A percentile compares a stretch with the other conserved stretches of the same genome.
These are phyloP conservation scores for Periparus ater DNA, from an alignment of 2,797 vertebrate species.

Conservation along the genomic window DNA sequence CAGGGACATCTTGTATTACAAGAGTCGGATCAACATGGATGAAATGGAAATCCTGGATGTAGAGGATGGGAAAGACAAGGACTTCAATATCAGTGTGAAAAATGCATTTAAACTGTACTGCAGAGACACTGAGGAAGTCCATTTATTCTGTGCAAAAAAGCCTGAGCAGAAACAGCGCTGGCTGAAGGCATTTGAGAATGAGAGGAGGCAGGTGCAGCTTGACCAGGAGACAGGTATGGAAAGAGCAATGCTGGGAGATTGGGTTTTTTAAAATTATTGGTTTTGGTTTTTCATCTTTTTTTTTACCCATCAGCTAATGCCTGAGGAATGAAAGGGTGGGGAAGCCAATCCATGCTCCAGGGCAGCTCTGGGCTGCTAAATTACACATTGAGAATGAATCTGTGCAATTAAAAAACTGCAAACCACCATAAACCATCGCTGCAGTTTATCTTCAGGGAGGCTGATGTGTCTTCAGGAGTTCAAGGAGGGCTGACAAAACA, in stretches of 20 bases:
- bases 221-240: slow-evolving; percentile 89
- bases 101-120: slow-evolving; percentile 89
- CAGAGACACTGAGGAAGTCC: slow-evolving; percentile 78
- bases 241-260: neutral
- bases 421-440: neutral
- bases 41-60: slow-evolving; percentile 88
- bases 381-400: neutral
- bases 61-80: slow-evolving; percentile 92
- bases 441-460: neutral
- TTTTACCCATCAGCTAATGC: neutral
- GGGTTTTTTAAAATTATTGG: accelerated
- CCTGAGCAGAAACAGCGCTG: slow-evolving; percentile 93
- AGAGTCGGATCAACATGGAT: slow-evolving; percentile 92
- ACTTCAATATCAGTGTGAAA: slow-evolving; percentile 89
- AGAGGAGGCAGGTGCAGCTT: slow-evolving; percentile 88
- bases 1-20: slow-evolving; percentile 93
- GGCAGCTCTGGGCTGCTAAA: neutral
- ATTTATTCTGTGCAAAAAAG: slow-evolving; percentile 91
- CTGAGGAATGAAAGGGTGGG: neutral
- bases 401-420: neutral
- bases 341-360: neutral
- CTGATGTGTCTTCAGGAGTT: neutral
- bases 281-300: neutral
- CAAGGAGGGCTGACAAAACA: neutral
- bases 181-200: slow-evolving; percentile 89